Base-by-base conservation (phyloP, 2,113 vertebrate species). In the Trogon surrucura region DNA sequence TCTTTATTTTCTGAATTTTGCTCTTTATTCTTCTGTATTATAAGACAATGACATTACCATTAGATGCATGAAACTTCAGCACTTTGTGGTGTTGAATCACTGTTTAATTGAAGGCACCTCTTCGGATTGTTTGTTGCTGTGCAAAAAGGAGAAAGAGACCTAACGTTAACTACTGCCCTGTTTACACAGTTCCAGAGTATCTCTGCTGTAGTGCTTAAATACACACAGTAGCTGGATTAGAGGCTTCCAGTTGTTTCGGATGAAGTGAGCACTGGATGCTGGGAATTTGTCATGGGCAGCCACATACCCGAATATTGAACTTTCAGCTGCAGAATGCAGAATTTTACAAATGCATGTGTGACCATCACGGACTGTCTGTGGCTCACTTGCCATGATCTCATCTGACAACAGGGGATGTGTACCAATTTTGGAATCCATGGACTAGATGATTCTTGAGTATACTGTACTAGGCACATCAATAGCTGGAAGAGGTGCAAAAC, bases 231-330 rank as follows among this genome's bases (percentile, higher is more conserved):
- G 21, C 13, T n/a, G 58, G 26, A 64, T 62, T 48, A 71, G 60
- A 81, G 27, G 14, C 60, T 94, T 89, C 70, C 53, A 67, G 10
- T 12, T 58, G 19, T 66, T 94, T 74, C 38, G 57, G 56, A 29
- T 15, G 71, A 93, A 71, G 11, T 16, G 17, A 87, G 12, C 13
- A 13, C 62, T 79, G 25, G 22, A 60, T 65, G 23, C 41, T 53
- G 4, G 11, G 41, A 80, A 48, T 53, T 23, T 69, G 80, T 81
- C 13, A 10, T 10, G 27, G 53, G 2, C 29, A 65, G 26, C 11
- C 32, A 44, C 26, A 13, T 16, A 23, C 9, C 4, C 0, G 0
- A 44, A 54, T 44, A 72, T 4, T 4, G 21, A 64, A 45, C 1
- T 20, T 36, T 38, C 48, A 29, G 34, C n/a, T 56, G 36, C 30